Percentiles rank a stretch among this genome's conserved stretches.
phyloP scores from a whole-genome alignment of 2,888 invertebrate species.

The Heteromurus nitidus region DNA sequence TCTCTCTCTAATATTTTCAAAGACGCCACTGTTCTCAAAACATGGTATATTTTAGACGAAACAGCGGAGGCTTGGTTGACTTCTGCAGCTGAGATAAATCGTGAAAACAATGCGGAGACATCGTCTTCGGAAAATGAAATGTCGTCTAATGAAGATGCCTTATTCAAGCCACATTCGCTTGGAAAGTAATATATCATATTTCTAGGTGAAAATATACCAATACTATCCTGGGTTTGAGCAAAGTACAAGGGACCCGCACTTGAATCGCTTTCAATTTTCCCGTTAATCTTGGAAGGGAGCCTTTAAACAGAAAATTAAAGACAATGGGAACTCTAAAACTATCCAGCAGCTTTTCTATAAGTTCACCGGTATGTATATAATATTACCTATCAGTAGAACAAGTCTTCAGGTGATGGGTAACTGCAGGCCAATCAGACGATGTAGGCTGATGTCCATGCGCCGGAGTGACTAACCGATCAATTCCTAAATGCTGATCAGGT shows the following conservation, averaged over 20 bases:
- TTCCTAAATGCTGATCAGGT: not conserved
- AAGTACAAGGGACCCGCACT: slow-evolving; percentile 10
- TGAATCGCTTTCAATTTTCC: not conserved
- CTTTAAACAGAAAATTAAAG: not conserved
- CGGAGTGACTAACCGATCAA: not conserved
- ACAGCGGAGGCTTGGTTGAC: slow-evolving; percentile 1
- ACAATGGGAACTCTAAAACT: not conserved
- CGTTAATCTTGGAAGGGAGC: slow-evolving; percentile 8
- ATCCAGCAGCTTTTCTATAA: not conserved
- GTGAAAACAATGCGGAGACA: slow-evolving; percentile 21
- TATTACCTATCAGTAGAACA: not conserved
- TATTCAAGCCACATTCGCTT: not conserved
- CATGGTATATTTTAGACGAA: slow-evolving; percentile 17
- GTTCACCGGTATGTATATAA: not conserved
- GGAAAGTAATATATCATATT: slow-evolving; percentile 50
- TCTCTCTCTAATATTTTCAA: too few species aligned
- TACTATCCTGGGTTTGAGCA: slow-evolving; percentile 36
- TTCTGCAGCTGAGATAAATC: not conserved
- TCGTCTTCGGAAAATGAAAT: not conserved
- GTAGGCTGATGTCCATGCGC: too few species aligned
- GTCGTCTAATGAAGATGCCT: not conserved
- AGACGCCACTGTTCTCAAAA: slow-evolving; percentile 1
- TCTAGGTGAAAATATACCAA: slow-evolving; percentile 53
- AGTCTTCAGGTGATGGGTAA: not conserved
- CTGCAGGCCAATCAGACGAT: not conserved